Evolutionary conservation across 1,140 invertebrate species (phyloP), one percentile per base, ranked within the genome.

Genomic region (Lordiphosa mommai): DNA sequence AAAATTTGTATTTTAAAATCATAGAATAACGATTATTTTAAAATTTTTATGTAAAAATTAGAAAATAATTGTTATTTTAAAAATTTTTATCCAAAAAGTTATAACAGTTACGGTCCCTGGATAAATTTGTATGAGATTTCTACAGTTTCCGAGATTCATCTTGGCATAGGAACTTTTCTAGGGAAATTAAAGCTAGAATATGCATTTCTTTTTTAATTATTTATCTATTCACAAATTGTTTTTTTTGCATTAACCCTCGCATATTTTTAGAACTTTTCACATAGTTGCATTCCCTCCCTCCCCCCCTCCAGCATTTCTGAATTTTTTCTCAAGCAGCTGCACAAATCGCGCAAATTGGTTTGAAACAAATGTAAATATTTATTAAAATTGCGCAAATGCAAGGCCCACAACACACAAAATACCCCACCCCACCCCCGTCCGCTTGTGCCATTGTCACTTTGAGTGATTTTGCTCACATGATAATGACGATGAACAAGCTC

Each of bases 291-390:
- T 20, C 33, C 46, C 49, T 38, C 27, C 34, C n/a, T 13, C 30
- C 14, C 6, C 10, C 10, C 13, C 27, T 23, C 29, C 29, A 30
- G 8, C 14, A 40, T 23, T 37, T 29, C 17, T 16, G 16, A 47
- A 13, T 32, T 6, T 58, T 40, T 66, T 66, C 63, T 58, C 63
- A 73, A 77, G 65, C 70, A 66, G 60, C 72, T 82, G 76, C 76
- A 82, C 61, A 82, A 80, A 79, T 80, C 69, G 74, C 74, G 74
- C 70, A 80, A 80, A 80, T 80, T 80, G 70, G 76, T 74, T 71
- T 67, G 66, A 66, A 82, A 82, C 76, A 71, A 80, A 80, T 80
- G 74, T 80, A 80, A 80, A 80, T 80, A 80, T 80, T 80, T 80
- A 80, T 80, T 61, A 80, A 82, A 74, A 80, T 80, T 80, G 74